Percentiles rank a stretch among this genome's conserved stretches.
Conservation (phyloP, 2,888 invertebrate genomes). For the Zhuqinia jingwanae region DNA sequence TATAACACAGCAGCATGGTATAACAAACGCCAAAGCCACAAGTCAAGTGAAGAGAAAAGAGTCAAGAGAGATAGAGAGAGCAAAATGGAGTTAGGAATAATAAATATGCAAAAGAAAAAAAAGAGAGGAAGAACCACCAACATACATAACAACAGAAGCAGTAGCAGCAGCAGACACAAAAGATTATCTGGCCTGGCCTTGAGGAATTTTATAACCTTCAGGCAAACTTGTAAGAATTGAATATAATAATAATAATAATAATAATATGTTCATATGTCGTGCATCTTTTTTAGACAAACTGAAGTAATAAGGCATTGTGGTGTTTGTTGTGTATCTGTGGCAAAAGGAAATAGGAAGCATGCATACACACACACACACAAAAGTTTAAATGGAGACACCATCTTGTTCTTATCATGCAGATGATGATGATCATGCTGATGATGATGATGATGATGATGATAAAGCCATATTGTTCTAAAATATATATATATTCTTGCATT, state of each 20-base stretch:
- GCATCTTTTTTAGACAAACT: no score
- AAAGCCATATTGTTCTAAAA: constrained; percentile 18
- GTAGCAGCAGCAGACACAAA: constrained; percentile 48
- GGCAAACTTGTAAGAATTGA: no score
- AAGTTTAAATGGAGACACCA: constrained; percentile 31
- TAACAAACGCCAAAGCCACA: constrained; percentile 58
- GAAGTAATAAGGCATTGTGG: constrained; percentile 20
- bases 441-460: constrained; percentile 14
- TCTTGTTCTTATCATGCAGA: not conserved
- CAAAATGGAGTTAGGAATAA: constrained; percentile 54
- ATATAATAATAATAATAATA: no score
- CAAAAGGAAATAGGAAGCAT: constrained; percentile 5
- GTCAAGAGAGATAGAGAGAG: no score
- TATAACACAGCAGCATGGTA: no score
- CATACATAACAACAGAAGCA: no score
- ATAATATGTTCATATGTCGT: no score
- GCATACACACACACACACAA: not conserved
- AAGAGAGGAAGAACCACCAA: constrained; percentile 49
- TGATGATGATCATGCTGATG: not conserved
- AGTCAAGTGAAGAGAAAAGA: no score
- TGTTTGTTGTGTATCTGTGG: not conserved
- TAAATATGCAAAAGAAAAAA: constrained; percentile 47
- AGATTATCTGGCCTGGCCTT: constrained; percentile 63
- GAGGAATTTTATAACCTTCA: constrained; percentile 64
- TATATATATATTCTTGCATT: no score